Evolutionary conservation across 2,113 vertebrate species (phyloP).

Genomic region (Cryptotis parvus): DNA sequence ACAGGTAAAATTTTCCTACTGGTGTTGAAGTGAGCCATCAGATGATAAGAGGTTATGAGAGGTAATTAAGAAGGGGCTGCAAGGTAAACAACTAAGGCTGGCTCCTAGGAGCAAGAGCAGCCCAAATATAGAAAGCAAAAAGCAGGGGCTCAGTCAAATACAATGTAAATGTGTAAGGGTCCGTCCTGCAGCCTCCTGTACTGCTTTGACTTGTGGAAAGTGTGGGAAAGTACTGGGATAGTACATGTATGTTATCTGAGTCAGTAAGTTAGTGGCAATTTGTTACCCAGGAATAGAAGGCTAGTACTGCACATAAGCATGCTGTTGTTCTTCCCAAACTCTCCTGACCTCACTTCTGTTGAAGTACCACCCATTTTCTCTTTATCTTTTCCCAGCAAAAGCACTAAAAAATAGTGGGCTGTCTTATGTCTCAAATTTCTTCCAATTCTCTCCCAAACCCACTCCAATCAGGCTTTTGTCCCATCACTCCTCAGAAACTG

Average conservation of each 20-base stretch:
- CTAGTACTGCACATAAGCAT: rapidly evolving
- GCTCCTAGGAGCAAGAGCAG: not conserved
- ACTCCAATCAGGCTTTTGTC: not conserved
- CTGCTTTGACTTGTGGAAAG: no score
- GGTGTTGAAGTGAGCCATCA: not conserved
- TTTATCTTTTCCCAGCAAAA: not conserved
- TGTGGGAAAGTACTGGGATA: not conserved
- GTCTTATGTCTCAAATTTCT: not conserved
- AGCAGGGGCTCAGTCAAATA: not conserved
- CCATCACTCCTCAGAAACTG: not conserved
- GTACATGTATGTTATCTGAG: rapidly evolving
- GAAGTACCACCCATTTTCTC: not conserved
- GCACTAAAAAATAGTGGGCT: not conserved
- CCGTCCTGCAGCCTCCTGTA: not conserved
- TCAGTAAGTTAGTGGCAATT: not conserved
- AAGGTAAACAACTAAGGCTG: no score
- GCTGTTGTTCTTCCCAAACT: not conserved
- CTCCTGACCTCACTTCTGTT: not conserved
- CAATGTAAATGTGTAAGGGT: rapidly evolving
- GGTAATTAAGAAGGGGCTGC: no score
- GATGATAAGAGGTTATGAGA: not conserved
- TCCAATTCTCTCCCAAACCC: not conserved
- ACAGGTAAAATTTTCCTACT: not conserved
- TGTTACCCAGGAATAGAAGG: not conserved
- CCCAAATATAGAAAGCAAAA: no score